Evolutionary conservation across 2,797 vertebrate species (phyloP).

Genomic region (Eidolon dupreanum): DNA sequence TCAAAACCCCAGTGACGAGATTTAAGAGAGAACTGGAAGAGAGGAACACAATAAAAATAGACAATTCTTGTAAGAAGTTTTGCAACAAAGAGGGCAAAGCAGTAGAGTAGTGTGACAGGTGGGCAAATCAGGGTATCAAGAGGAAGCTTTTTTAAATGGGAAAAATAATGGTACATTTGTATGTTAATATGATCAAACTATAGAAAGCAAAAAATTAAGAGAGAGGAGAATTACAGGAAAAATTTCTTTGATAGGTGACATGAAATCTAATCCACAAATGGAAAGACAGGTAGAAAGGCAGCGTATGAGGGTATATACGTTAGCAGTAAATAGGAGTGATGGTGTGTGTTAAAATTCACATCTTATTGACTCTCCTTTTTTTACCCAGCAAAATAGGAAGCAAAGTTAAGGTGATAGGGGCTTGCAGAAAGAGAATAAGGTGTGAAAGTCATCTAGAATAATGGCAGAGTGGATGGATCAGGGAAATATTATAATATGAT

Average conservation of each 20-base stretch:
- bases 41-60: not conserved
- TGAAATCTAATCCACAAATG: not conserved
- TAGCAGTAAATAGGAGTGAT: not conserved
- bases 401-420: not conserved
- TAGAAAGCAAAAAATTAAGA: not conserved
- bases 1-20: not conserved
- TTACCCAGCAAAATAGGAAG: not conserved
- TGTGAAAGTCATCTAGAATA: not conserved
- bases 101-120: not conserved
- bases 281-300: not conserved
- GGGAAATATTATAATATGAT: not conserved
- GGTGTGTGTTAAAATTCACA: not conserved
- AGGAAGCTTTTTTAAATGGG: not conserved
- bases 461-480: not conserved
- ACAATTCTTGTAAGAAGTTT: not conserved
- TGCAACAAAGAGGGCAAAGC: not conserved
- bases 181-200: not conserved
- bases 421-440: not conserved
- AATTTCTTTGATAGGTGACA: not conserved
- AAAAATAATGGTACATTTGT: slow-evolving; percentile 33
- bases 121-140: not conserved
- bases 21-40: slow-evolving; percentile 10
- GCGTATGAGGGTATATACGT: not conserved
- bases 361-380: not conserved
- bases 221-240: not conserved